Evolutionary conservation across 2,113 vertebrate species (phyloP).

Genomic region (Notarius quadriscutis): DNA sequence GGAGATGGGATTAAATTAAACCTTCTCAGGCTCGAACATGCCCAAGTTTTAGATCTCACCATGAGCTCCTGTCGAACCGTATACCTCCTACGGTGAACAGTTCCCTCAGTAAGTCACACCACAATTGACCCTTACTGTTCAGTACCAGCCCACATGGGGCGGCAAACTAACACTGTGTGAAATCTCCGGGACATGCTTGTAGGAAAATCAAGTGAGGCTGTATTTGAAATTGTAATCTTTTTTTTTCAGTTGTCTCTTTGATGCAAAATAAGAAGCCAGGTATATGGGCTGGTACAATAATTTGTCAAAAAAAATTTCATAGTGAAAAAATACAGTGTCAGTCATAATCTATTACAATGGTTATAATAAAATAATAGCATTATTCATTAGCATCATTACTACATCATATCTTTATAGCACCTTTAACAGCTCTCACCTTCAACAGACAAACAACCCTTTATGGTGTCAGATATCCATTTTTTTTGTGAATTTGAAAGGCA

Average conservation of each 20-base stretch:
- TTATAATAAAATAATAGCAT: neutral
- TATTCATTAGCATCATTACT: neutral
- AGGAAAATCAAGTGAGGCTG: slow-evolving; percentile 5
- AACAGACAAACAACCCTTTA: neutral
- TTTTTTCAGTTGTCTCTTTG: neutral
- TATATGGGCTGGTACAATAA: neutral
- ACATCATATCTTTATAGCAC: neutral
- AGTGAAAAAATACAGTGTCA: neutral
- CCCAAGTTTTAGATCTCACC: slow-evolving; percentile 23
- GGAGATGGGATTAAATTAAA: slow-evolving; percentile 43
- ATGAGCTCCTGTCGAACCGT: slow-evolving; percentile 6
- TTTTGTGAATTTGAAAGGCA: neutral
- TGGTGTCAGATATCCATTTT: no score
- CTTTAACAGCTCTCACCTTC: no score
- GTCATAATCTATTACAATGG: no score
- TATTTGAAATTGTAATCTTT: neutral
- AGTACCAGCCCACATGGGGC: slow-evolving; percentile 30
- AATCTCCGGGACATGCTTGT: slow-evolving; percentile 3
- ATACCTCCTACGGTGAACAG: slow-evolving; percentile 17
- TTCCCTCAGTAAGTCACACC: slow-evolving; percentile 39
- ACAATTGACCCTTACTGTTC: slow-evolving; percentile 35
- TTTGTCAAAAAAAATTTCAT: no score
- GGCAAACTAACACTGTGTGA: slow-evolving; percentile 22
- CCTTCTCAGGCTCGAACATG: slow-evolving; percentile 32
- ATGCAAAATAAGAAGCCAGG: neutral